These are phyloP conservation scores for Pseudochirops cupreus DNA, from an alignment of 2,797 vertebrate species.

Conservation along the genomic window DNA sequence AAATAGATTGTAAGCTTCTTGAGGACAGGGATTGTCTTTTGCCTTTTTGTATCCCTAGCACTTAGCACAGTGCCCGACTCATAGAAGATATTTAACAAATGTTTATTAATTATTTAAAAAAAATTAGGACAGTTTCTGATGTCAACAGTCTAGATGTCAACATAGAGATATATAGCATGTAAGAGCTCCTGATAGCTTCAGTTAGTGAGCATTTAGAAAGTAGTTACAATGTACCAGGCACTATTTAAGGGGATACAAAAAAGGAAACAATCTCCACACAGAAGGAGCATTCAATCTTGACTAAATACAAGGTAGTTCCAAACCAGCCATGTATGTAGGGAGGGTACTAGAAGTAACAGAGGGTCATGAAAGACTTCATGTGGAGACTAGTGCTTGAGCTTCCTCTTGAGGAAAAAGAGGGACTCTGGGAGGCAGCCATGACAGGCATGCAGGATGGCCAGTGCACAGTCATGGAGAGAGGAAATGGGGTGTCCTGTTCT, in stretches of 20 bases:
- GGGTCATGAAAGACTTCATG: too few relatives aligned
- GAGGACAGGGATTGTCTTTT: neutral
- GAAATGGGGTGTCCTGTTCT: too few relatives aligned
- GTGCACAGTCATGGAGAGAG: too few relatives aligned
- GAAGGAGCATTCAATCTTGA: neutral
- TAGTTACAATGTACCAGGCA: neutral
- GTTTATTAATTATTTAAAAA: neutral
- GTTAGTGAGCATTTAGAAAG: neutral
- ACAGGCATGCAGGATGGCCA: too few relatives aligned
- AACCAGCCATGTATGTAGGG: neutral
- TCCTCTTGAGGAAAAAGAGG: too few relatives aligned
- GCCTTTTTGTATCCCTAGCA: neutral
- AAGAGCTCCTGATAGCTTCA: neutral
- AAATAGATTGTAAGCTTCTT: neutral
- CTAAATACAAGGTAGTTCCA: neutral
- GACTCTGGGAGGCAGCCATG: too few relatives aligned
- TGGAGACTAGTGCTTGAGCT: too few relatives aligned
- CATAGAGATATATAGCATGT: neutral
- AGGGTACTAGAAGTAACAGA: neutral
- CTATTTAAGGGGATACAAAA: neutral
- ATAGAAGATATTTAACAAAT: neutral
- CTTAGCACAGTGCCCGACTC: neutral
- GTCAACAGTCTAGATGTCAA: neutral
- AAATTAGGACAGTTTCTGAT: neutral
- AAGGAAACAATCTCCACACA: neutral